Percentiles rank a stretch among this genome's conserved stretches.
Evolutionary conservation across 2,888 invertebrate genomes (phyloP).

Genomic region (Phymatocera aterrima): DNA sequence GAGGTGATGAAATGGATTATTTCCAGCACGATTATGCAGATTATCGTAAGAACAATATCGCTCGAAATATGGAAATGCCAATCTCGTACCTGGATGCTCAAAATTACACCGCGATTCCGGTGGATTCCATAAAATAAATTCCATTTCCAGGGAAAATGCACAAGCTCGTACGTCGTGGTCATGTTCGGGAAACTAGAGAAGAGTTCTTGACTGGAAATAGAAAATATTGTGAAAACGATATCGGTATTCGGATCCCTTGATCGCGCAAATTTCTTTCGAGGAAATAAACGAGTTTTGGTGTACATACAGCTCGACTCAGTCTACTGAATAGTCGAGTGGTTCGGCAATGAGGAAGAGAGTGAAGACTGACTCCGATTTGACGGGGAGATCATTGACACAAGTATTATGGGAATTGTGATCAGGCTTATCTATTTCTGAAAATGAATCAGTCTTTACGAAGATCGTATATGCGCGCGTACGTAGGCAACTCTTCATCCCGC

Average conservation of each 20-base stretch:
- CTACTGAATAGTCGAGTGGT: not conserved
- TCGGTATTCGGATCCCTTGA: too few species aligned
- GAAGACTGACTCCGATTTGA: not conserved
- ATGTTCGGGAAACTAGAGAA: not conserved
- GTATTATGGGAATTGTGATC: not conserved
- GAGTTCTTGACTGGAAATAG: not conserved
- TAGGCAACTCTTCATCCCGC: not conserved
- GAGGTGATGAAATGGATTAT: not conserved
- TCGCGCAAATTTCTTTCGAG: too few species aligned
- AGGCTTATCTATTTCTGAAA: not conserved
- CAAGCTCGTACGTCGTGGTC: not conserved
- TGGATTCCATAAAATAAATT: not conserved
- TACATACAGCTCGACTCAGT: too few species aligned
- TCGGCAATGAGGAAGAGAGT: not conserved
- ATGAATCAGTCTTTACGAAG: not conserved
- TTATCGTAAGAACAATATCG: not conserved
- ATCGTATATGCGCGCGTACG: not conserved
- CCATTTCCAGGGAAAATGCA: not conserved
- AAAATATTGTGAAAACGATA: not conserved
- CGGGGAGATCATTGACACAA: not conserved
- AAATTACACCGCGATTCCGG: not conserved
- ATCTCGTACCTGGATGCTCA: not conserved
- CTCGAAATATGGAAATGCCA: not conserved
- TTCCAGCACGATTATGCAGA: not conserved
- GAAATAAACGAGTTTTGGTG: too few species aligned